Conservation (phyloP, 2,797 vertebrate species). For the Enteromius unitaeniatus region DNA sequence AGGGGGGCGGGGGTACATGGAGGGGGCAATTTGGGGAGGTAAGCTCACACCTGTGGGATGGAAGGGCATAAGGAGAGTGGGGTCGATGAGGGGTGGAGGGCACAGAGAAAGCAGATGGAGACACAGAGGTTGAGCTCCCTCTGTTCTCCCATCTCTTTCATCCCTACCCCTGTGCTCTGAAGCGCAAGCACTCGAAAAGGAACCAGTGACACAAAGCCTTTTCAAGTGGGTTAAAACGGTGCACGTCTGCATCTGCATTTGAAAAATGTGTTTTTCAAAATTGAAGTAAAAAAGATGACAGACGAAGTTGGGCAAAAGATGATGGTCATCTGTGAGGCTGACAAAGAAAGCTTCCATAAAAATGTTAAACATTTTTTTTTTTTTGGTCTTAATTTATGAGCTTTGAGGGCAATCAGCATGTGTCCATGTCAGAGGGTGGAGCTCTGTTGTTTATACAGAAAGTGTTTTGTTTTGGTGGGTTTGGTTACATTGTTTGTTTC, state of each 20-base stretch:
- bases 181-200: slow-evolving; percentile 53
- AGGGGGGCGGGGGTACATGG: background rate
- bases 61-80: slow-evolving; percentile 45
- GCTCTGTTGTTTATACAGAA: slow-evolving; percentile 41
- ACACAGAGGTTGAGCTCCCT: slow-evolving; percentile 70
- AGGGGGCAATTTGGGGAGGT: slow-evolving; percentile 47
- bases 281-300: background rate
- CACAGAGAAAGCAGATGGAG: slow-evolving; percentile 73
- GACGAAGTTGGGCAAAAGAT: background rate
- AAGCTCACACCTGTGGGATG: slow-evolving; percentile 68
- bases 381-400: background rate
- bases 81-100: slow-evolving; percentile 40
- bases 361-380: background rate
- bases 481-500: slow-evolving; percentile 32
- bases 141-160: slow-evolving; percentile 66
- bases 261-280: background rate
- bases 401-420: slow-evolving; percentile 12
- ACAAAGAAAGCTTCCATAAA: slow-evolving; percentile 17
- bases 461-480: slow-evolving; percentile 51
- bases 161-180: slow-evolving; percentile 62
- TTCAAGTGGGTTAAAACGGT: slow-evolving; percentile 51
- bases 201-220: slow-evolving; percentile 68
- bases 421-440: slow-evolving; percentile 4
- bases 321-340: background rate
- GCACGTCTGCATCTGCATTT: background rate